Evolutionary conservation across 2,888 invertebrate genomes (phyloP).

Genomic region (Drosophila bunnanda): DNA sequence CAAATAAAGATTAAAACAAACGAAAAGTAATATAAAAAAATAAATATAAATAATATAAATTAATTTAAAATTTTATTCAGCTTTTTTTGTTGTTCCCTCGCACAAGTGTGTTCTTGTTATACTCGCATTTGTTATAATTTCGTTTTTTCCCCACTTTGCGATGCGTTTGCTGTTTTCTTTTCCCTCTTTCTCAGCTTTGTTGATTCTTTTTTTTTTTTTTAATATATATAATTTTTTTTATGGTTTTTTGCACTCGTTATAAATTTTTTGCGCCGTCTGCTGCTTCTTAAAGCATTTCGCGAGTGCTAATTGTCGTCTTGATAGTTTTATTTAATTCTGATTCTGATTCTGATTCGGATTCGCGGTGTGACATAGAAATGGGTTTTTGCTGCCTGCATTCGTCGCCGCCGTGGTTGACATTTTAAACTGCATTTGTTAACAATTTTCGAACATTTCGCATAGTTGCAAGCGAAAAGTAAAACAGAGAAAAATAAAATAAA

Average conservation of each 20-base stretch:
- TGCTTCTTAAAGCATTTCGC: constrained; percentile 9
- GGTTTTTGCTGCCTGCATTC: constrained; percentile 50
- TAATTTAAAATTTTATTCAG: neutral
- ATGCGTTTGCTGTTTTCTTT: constrained; percentile 74
- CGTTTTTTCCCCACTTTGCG: constrained; percentile 50
- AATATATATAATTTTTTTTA: constrained; percentile 18
- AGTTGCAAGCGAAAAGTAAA: constrained; percentile 46
- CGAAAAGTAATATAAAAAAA: too few species aligned
- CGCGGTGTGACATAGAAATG: constrained; percentile 72
- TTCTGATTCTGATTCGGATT: constrained; percentile 32
- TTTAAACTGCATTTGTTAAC: constrained; percentile 80
- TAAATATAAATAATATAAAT: neutral
- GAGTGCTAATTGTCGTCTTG: constrained; percentile 50
- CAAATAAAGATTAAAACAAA: neutral
- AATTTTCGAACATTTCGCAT: constrained; percentile 71
- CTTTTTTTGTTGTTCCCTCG: neutral
- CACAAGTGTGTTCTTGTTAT: constrained; percentile 66
- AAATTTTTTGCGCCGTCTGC: constrained; percentile 28
- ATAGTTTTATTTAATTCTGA: constrained; percentile 45
- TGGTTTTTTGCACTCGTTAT: constrained; percentile 45
- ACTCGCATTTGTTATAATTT: constrained; percentile 43
- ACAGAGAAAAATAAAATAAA: constrained; percentile 1
- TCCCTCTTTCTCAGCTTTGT: constrained; percentile 36
- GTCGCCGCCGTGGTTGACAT: constrained; percentile 76
- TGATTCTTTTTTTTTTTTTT: constrained; percentile 9